These are phyloP conservation scores for Gymnarchus niloticus DNA, from an alignment of 2,113 vertebrate genomes.

Conservation along the genomic window DNA sequence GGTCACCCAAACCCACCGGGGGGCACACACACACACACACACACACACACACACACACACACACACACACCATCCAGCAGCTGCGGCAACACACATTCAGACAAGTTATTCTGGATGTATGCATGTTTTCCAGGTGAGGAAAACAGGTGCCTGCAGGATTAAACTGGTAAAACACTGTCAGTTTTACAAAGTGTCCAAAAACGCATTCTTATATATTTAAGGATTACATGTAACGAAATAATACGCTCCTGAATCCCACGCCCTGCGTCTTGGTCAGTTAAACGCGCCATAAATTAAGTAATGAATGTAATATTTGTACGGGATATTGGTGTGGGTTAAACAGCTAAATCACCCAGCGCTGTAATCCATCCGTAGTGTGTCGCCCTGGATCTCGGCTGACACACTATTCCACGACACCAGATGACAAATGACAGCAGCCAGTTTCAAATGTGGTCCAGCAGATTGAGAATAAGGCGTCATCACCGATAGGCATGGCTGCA, in stretches of 20 bases:
- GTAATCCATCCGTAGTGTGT: background rate
- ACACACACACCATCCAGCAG: background rate
- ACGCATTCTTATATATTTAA: background rate
- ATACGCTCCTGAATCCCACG: background rate
- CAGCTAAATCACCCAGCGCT: background rate
- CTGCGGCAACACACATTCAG: background rate
- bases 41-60: background rate
- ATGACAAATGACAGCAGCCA: background rate
- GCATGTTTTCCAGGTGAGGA: background rate
- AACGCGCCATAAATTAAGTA: background rate
- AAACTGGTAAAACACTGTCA: background rate
- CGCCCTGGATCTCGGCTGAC: background rate
- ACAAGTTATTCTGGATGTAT: background rate
- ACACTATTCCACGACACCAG: background rate
- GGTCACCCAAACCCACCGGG: background rate
- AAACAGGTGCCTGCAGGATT: background rate
- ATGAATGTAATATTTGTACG: background rate
- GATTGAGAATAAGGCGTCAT: background rate
- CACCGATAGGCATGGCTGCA: background rate
- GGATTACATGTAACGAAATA: background rate
- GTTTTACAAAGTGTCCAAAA: background rate
- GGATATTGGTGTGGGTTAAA: background rate
- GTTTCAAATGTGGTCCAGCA: background rate
- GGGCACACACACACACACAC: background rate
- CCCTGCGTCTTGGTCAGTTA: background rate